phyloP scores from a whole-genome alignment of 2,797 vertebrate genomes.

The Macroramphosus scolopax region DNA sequence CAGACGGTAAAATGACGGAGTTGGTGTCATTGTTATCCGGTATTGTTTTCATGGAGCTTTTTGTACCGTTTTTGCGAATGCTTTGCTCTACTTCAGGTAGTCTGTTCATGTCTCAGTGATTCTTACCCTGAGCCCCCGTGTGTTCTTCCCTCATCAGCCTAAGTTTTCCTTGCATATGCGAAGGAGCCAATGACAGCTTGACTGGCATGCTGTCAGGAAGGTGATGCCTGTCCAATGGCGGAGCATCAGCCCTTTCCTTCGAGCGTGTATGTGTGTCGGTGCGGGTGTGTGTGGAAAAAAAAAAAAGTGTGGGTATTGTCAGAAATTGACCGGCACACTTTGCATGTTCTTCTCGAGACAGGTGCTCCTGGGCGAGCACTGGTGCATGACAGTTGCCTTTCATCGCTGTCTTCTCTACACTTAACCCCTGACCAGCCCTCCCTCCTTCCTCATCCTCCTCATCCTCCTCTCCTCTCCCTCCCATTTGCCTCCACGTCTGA shows the following conservation, averaged over 20 bases:
- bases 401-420: conserved; percentile 91
- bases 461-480: conserved; percentile 47
- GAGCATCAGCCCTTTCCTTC: conserved; percentile 86
- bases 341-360: conserved; percentile 90
- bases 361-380: conserved; percentile 86
- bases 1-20: too few relatives aligned
- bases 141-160: conserved; percentile 76
- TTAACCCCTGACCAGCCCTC: conserved; percentile 92
- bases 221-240: conserved; percentile 78
- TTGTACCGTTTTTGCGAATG: conserved; percentile 50
- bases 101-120: conserved; percentile 72
- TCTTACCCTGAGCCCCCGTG: conserved; percentile 57
- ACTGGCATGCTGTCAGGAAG: conserved; percentile 91
- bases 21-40: conserved; percentile 20
- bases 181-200: conserved; percentile 83
- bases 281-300: conserved; percentile 26
- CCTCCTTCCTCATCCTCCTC: conserved; percentile 51
- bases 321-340: conserved; percentile 86
- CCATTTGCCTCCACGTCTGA: conserved; percentile 57
- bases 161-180: conserved; percentile 88
- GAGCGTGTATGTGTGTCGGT: conserved; percentile 64
- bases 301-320: conserved; percentile 70
- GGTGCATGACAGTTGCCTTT: conserved; percentile 99
- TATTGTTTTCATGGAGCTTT: conserved; percentile 25
- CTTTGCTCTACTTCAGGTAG: conserved; percentile 65